Percentiles rank a stretch among this genome's conserved stretches.
Conservation (phyloP, 2,797 vertebrate genomes). For the Peromyscus melanophrys region DNA sequence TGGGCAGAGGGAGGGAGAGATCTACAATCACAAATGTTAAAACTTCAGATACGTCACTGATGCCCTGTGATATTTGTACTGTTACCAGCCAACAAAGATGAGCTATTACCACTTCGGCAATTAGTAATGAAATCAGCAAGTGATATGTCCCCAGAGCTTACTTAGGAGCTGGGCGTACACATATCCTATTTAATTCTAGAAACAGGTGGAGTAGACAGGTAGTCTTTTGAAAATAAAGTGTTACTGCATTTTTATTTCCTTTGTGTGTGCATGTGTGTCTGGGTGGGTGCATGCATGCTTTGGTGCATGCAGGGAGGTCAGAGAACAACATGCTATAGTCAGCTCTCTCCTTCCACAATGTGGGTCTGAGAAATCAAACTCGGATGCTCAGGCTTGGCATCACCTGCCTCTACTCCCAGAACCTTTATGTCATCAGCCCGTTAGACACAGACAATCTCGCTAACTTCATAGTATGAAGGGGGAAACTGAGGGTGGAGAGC, state of each 20-base stretch:
- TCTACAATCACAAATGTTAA: conserved; percentile 40
- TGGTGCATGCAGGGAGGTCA: background rate
- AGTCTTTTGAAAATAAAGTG: background rate
- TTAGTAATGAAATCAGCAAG: conserved; percentile 22
- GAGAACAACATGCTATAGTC: background rate
- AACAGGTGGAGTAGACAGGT: background rate
- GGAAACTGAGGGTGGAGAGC: conserved; percentile 23
- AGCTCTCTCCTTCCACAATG: background rate
- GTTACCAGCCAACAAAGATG: conserved; percentile 28
- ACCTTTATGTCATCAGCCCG: too few species aligned
- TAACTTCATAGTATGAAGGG: background rate
- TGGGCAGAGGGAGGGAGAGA: background rate
- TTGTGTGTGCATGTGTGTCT: background rate
- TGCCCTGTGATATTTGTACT: background rate
- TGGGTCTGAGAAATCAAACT: background rate
- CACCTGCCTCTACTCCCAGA: background rate
- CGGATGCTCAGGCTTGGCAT: background rate
- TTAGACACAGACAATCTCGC: background rate
- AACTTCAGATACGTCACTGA: background rate
- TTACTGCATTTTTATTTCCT: background rate
- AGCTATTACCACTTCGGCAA: background rate
- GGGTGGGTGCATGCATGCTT: too few species aligned
- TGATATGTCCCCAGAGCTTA: background rate
- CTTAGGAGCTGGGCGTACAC: background rate
- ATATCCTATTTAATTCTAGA: conserved; percentile 3